phyloP scores from a whole-genome alignment of 2,888 invertebrate genomes.

The Romanomermis culicivorax region DNA sequence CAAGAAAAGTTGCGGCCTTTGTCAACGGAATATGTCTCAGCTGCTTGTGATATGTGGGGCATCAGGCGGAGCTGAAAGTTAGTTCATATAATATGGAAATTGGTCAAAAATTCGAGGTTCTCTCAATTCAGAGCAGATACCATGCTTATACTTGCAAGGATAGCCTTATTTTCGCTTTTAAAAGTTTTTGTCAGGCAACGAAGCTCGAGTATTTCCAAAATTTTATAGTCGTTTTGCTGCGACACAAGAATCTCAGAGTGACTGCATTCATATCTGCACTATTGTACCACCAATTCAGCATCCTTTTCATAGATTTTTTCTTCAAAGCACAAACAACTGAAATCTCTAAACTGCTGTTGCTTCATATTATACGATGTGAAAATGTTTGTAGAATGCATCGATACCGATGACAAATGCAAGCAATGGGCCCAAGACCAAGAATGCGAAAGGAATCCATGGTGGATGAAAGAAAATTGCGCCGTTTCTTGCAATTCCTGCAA shows the following conservation, averaged over 20 bases:
- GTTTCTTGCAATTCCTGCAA: background rate
- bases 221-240: no score
- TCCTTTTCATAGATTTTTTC: no score
- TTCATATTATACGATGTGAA: no score
- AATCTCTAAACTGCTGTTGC: no score
- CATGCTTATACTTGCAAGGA: no score
- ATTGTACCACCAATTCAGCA: no score
- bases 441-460: conserved; percentile 4
- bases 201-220: no score
- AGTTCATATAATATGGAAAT: background rate
- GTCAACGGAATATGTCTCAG: background rate
- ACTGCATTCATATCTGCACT: no score
- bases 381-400: background rate
- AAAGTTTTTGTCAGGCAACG: background rate
- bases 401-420: background rate
- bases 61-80: background rate
- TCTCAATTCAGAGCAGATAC: background rate
- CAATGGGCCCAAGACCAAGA: background rate
- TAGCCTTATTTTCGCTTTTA: background rate
- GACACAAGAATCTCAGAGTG: no score
- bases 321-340: no score
- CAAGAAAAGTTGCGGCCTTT: background rate
- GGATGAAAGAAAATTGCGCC: conserved; percentile 6
- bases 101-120: background rate
- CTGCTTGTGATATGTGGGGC: background rate